Base-by-base conservation (phyloP, 2,113 vertebrate genomes). In the Odocoileus hemionus region DNA sequence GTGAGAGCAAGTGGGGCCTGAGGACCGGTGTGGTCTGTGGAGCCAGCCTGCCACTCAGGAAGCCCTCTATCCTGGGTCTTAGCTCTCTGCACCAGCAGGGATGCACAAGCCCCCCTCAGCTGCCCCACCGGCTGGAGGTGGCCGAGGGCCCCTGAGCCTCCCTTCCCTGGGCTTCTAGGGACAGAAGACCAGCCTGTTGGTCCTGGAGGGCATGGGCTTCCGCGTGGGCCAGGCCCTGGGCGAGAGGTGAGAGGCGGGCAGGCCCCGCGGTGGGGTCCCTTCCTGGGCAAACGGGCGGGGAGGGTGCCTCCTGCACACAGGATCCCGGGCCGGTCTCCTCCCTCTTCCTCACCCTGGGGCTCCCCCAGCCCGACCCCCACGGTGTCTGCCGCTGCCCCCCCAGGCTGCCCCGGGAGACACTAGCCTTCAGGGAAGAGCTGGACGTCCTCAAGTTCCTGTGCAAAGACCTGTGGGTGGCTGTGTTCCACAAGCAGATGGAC, bases 391-490 rank as follows among this genome's bases (percentile, higher is more conserved):
- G 1, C 7, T 45, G 45, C 43, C 45, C 55, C 30, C 60, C 19
- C 50, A 99, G 99, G 98, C 98, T 99, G 91, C 99, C 99, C 28
- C 98, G 97, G 92, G 99, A 99, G 95, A 98, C 97, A 0, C 99
- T 98, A 74, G 98, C 98, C 97, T 99, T 99, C 95, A 99, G 99
- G 95, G 99, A 99, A 91, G 99, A 99, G 92, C 96, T 99, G 97
- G 99, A 99, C 43, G 84, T 99, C 13, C 99, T 99, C 98, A 99
- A 99, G 98, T 99, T 99, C 84, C 85, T 99, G 45, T 99, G 99
- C 97, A 99, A 99, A 98, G 99, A 99, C 94, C 99, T 99, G 96
- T 99, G 99, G 99, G 99, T 97, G 6, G 98, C 99, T 7, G 96
- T 99, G 54, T 99, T 99, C 98, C 99, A 98, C 70, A 99, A 99